phyloP scores from a whole-genome alignment of 1,140 invertebrate genomes.

The Penaeus japonicus region DNA sequence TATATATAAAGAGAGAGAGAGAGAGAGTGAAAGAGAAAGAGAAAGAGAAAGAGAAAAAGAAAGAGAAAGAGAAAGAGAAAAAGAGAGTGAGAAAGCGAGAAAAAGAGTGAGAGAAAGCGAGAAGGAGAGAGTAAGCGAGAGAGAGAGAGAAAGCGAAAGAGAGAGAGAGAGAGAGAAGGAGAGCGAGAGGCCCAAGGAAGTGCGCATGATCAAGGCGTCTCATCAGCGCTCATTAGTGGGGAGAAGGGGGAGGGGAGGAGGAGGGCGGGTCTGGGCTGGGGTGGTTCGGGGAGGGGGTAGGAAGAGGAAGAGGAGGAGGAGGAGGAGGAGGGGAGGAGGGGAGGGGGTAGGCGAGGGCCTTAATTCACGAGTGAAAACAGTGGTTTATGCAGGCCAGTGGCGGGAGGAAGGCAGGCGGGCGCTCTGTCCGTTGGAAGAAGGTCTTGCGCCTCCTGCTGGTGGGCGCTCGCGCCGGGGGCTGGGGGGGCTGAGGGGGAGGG shows the following conservation, averaged over 20 bases:
- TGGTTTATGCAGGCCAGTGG: constrained; percentile 43
- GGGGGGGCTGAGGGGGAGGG: background rate
- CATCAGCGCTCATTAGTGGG: too few relatives aligned
- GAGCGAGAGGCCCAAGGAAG: too few relatives aligned
- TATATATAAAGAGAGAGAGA: too few relatives aligned
- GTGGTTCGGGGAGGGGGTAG: background rate
- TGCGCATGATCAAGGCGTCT: too few relatives aligned
- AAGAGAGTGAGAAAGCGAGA: background rate
- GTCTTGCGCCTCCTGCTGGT: background rate
- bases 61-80: background rate
- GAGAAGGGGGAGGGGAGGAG: too few relatives aligned
- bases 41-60: background rate
- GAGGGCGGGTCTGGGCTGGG: background rate
- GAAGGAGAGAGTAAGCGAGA: too few relatives aligned
- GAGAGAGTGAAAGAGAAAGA: background rate
- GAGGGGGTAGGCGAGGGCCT: constrained; percentile 24
- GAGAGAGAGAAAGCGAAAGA: background rate
- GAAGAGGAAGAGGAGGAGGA: background rate
- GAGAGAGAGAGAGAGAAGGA: background rate
- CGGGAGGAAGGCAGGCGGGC: constrained; percentile 40
- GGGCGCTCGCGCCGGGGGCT: background rate
- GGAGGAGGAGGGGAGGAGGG: constrained; percentile 1
- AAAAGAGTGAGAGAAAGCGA: too few relatives aligned
- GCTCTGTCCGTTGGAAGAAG: too few relatives aligned
- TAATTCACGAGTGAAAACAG: constrained; percentile 50